Evolutionary conservation across 2,797 vertebrate genomes (phyloP).

Genomic region (Fringilla coelebs): DNA sequence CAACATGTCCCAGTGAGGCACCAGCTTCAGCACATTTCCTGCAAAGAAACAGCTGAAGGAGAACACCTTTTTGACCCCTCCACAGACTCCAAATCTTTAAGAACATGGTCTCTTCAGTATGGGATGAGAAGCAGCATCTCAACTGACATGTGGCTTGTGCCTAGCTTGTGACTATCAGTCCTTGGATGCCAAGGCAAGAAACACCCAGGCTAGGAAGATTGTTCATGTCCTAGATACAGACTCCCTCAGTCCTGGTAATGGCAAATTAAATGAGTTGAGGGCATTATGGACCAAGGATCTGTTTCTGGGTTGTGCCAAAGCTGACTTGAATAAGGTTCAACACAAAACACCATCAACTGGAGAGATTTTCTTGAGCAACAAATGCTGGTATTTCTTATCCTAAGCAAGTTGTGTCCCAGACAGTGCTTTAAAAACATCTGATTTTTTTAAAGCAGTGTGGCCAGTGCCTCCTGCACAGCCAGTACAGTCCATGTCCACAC

Average conservation of each 20-base stretch:
- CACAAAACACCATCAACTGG: not conserved
- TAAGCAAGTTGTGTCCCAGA: not conserved
- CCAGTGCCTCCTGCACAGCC: not conserved
- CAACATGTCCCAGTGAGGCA: not conserved
- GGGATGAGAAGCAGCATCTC: not conserved
- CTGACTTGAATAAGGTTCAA: not conserved
- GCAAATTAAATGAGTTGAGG: not conserved
- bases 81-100: not conserved
- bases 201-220: not conserved
- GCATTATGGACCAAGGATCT: not conserved
- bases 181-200: not conserved
- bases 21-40: not conserved
- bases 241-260: not conserved
- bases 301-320: not conserved
- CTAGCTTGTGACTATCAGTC: not conserved
- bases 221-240: not conserved
- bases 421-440: not conserved
- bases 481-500: rapidly evolving
- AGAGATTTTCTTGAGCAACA: not conserved
- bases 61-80: not conserved
- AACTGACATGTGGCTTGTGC: not conserved
- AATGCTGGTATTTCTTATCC: not conserved
- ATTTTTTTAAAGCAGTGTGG: not conserved
- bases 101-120: not conserved
- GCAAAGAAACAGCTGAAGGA: not conserved